Evolutionary conservation across 30 jellyfish, hydroid and myxozoan species (phyloP), one percentile per base, ranked within the genome.

Genomic region (Sanderia malayensis): DNA sequence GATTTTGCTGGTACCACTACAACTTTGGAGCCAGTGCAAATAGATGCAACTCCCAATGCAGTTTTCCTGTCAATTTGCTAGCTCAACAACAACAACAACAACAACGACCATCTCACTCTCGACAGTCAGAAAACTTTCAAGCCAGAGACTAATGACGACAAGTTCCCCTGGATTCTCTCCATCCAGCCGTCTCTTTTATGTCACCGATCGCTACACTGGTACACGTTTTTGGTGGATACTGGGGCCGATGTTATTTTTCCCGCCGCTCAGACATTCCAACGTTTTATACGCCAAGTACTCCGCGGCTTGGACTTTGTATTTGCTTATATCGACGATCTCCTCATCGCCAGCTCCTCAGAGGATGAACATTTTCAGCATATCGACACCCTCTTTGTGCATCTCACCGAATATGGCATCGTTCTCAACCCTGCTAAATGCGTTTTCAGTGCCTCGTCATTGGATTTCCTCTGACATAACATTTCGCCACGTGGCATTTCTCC

Each of bases 261-360:
- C n/a, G 84, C 81, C 76, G 84, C 83, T 8, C 81, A 69, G 27
- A 44, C 81, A 31, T 69, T 69, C 27, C 81, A 69, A 55, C 31
- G 81, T n/a, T 37, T 69, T 44, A 69, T 69, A 9, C 80, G 44
- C 79, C 44, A 15, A 18, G 80, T 34, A 13, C 45, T 44, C 10
- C 80, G 41, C 11, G 31, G 80, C 13, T 30, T 69, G 79, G 70
- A 19, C 11, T 65, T 65, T 41, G 73, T 27, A 8, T 65, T 8
- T 65, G 73, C 73, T 65, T 65, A 65, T 22, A 11, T 69, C 8
- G 81, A 69, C 44, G 81, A 69, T 33, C 45, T 69, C 29, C 80
- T 69, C 7, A 26, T 69, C 8, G 77, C 80, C 29, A 31, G 80
- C 57, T 10, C 77, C 10, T 19, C 41, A 6, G 45, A 44, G 21